phyloP scores from a whole-genome alignment of 1,140 invertebrate genomes.

The Acromyrmex charruanus region DNA sequence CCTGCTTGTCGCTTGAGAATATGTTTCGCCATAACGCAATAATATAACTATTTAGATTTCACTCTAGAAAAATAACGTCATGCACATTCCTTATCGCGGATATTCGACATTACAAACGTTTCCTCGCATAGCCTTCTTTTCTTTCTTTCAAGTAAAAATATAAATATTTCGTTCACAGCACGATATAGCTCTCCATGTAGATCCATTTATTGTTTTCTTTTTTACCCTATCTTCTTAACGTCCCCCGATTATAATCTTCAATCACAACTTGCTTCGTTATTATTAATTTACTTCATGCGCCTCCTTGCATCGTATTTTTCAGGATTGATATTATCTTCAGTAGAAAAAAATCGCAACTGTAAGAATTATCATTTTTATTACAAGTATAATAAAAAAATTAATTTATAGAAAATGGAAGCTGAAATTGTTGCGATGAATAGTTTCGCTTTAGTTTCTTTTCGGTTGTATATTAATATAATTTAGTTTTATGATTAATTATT shows the following conservation, averaged over 20 bases:
- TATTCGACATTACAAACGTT: constrained; percentile 79
- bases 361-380: constrained; percentile 32
- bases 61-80: constrained; percentile 84
- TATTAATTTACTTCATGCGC: constrained; percentile 17
- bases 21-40: constrained; percentile 74
- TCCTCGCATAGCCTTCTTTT: constrained; percentile 76
- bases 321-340: constrained; percentile 4
- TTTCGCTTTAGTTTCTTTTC: background rate
- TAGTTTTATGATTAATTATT: background rate
- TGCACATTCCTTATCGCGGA: constrained; percentile 65
- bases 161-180: constrained; percentile 80
- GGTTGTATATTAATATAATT: background rate
- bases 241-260: constrained; percentile 51
- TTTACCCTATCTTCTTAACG: constrained; percentile 33
- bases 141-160: constrained; percentile 83
- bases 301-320: constrained; percentile 1
- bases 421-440: background rate
- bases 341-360: constrained; percentile 13
- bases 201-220: constrained; percentile 62
- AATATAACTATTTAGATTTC: constrained; percentile 76
- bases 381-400: background rate
- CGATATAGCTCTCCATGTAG: constrained; percentile 69
- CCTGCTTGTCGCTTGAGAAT: constrained; percentile 64
- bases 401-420: background rate
- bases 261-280: constrained; percentile 3